Base-by-base conservation (phyloP, 1,140 invertebrate species). In the Neodiprion lecontei region DNA sequence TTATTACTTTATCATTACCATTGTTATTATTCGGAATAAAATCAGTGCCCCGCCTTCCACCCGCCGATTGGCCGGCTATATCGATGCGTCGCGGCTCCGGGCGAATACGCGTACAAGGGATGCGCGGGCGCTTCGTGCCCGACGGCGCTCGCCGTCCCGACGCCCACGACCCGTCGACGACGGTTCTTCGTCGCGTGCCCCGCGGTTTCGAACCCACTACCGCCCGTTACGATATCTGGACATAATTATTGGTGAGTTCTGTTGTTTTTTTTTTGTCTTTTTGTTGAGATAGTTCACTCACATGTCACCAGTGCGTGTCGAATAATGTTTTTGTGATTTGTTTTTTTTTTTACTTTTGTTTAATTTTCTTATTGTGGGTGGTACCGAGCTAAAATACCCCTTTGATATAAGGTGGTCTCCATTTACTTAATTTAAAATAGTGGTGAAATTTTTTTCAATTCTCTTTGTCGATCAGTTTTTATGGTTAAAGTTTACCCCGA, bases 161-260 rank as follows among this genome's bases (percentile, higher is more conserved):
- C 53, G 53, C 53, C 53, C 11, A 12, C 11, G 53, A 61, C 53
- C 53, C 82, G 81, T 82, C 81, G 81, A 86, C 85, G 86, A 86
- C 84, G 84, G 53, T 86, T 84, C 84, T 85, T 85, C 86, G 86
- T 84, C 86, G 85, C 83, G 85, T 84, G 81, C 79, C 80, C 83
- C 82, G 83, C 84, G 82, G 79, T 82, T 78, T 78, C 82, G 77
- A 82, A 86, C 84, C 85, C 86, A 81, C 79, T 83, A 61, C 83
- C 84, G 82, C 82, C 80, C 79, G 75, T 83, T 81, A 75, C 76
- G 76, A 77, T 82, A 84, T 87, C 86, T 87, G 86, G 86, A 87
- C 86, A 87, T 86, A 85, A 87, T 88, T 89, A 88, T 89, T 87
- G 88, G 87, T 89, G 87, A 89, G 87, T 88, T 74, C 70, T 61